These are phyloP conservation scores for Anolis carolinensis DNA, from an alignment of 2,113 vertebrate genomes.

Conservation along the genomic window DNA sequence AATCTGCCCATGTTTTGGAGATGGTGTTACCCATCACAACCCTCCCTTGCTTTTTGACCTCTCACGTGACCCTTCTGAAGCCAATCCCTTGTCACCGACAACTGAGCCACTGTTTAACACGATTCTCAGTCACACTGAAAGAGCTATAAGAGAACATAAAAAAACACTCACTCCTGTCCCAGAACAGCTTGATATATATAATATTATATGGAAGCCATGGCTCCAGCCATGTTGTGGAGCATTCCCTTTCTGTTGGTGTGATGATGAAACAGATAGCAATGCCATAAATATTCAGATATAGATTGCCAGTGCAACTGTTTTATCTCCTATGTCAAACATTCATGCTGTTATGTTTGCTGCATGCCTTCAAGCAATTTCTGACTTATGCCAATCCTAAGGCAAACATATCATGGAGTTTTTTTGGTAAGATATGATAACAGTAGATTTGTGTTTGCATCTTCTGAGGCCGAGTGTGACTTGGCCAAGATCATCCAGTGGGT, in stretches of 20 bases:
- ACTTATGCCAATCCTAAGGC: no score
- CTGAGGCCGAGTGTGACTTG: no score
- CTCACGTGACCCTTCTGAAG: conserved; percentile 81
- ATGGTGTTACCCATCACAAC: conserved; percentile 73
- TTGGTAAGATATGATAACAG: no score
- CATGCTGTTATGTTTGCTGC: neutral
- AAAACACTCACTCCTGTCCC: conserved; percentile 65
- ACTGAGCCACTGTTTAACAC: conserved; percentile 69
- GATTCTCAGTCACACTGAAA: conserved; percentile 63
- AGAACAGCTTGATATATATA: conserved; percentile 75
- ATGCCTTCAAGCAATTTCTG: no score
- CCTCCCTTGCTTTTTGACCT: conserved; percentile 85
- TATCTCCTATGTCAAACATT: neutral
- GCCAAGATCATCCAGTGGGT: no score
- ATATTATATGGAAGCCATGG: conserved; percentile 83
- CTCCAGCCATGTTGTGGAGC: conserved; percentile 89
- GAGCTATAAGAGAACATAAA: conserved; percentile 73
- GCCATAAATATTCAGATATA: conserved; percentile 1
- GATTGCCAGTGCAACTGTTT: neutral
- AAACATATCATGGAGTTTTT: no score
- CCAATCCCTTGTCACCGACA: conserved; percentile 67
- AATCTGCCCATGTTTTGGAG: conserved; percentile 74
- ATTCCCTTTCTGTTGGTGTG: conserved; percentile 86
- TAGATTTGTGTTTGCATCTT: no score
- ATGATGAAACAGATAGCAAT: conserved; percentile 32